phyloP scores from a whole-genome alignment of 2,797 vertebrate genomes.

The Manis crassicaudata region DNA sequence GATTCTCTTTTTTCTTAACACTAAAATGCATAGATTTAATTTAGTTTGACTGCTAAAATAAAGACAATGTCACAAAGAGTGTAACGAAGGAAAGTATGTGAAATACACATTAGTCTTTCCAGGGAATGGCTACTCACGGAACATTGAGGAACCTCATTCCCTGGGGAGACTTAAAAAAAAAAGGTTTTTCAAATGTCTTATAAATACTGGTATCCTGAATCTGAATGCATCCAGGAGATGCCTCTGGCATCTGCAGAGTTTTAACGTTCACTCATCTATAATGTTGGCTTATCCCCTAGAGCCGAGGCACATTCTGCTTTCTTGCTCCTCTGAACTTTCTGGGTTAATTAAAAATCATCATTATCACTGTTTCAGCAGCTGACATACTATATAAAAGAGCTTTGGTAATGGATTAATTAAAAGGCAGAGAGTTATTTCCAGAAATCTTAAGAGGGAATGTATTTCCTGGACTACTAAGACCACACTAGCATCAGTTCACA shows the following conservation, averaged over 20 bases:
- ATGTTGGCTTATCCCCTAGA: slow-evolving; percentile 41
- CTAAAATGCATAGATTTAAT: slow-evolving; percentile 35
- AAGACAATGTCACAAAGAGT: slow-evolving; percentile 37
- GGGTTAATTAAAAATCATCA: slow-evolving; percentile 63
- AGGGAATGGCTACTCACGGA: slow-evolving; percentile 17
- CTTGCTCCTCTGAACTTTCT: slow-evolving; percentile 57
- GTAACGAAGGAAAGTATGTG: slow-evolving; percentile 33
- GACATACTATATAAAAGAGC: slow-evolving; percentile 49
- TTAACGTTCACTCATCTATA: slow-evolving; percentile 35
- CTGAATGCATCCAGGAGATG: slow-evolving; percentile 32
- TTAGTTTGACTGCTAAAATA: slow-evolving; percentile 48
- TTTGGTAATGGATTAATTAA: slow-evolving; percentile 41
- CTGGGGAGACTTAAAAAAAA: neutral
- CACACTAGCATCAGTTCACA: neutral
- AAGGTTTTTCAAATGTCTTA: slow-evolving; percentile 27
- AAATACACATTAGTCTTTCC: slow-evolving; percentile 22
- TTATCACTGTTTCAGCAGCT: slow-evolving; percentile 52
- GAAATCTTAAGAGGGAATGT: slow-evolving; percentile 36
- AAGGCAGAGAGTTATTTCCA: slow-evolving; percentile 43
- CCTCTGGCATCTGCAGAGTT: slow-evolving; percentile 36
- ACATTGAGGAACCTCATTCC: neutral
- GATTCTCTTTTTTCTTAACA: slow-evolving; percentile 19
- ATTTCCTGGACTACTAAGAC: neutral
- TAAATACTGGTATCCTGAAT: slow-evolving; percentile 45
- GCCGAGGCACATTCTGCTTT: slow-evolving; percentile 9